Evolutionary conservation across 1,140 invertebrate species (phyloP), one percentile per base, ranked within the genome.

Genomic region (Fopius arisanus): DNA sequence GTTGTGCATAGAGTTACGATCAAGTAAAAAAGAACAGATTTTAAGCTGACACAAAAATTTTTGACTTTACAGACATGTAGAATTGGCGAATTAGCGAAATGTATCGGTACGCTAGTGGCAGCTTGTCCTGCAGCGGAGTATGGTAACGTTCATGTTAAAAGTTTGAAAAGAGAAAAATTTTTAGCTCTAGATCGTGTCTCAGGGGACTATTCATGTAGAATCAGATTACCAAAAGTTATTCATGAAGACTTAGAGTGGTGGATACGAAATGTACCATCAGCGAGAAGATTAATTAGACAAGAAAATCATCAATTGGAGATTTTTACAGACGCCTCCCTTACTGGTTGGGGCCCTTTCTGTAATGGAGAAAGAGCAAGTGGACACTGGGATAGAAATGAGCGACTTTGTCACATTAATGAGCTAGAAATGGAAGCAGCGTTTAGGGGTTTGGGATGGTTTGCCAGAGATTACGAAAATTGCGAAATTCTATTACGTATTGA

Each of bases 261-360:
- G 67, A 29, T 28, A 29, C 14, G 16, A 19, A 40, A 29, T 23
- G 1, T 16, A 48, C 16, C 26, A 29, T 29, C 23, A 21, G n/a
- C 16, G 2, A 41, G n/a, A 54, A 29, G 5, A 4, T 33, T 19
- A 2, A 59, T 70, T 19, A 59, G 21, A 41, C 31, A 31, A 40
- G 14, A 26, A 14, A n/a, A 26, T 26, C 28, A 14, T 28, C 7
- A 12, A 14, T 0, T 62, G 6, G 69, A 71, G n/a, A 71, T 71
- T 40, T 71, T 43, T 21, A 26, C 70, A 28, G 70, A 66, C 62
- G 70, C 70, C 7, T 65, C 59, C 10, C 21, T 72, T 14, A 41
- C 70, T 16, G 70, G 70, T 5, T 72, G 70, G 70, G 70, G 70
- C 14, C 59, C 37, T 23, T 65, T 41, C 14, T 72, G 62, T 23